phyloP scores from a whole-genome alignment of 2,113 vertebrate genomes.

The Macrotus californicus region DNA sequence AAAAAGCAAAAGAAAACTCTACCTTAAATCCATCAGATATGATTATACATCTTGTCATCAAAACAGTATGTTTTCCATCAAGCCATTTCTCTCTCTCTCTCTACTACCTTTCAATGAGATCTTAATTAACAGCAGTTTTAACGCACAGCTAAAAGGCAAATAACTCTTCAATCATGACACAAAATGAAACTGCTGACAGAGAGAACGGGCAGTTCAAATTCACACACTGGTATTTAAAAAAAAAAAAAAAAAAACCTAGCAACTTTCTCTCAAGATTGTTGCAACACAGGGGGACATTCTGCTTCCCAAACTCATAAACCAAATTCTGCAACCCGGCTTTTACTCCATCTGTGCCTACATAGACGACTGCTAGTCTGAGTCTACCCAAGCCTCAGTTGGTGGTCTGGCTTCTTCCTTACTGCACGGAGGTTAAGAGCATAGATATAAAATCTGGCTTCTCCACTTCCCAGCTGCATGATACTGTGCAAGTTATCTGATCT shows the following conservation, averaged over 20 bases:
- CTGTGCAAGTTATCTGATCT: not conserved
- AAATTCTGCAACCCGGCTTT: not conserved
- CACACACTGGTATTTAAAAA: constrained; percentile 2
- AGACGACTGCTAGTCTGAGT: not conserved
- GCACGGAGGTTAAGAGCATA: not conserved
- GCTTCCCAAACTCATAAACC: not conserved
- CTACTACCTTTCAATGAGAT: not conserved
- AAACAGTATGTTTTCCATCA: not conserved
- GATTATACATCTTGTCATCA: not conserved
- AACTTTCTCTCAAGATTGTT: not conserved
- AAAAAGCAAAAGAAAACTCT: not conserved
- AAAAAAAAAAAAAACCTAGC: not conserved
- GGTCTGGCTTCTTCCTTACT: not conserved
- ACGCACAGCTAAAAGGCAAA: not conserved
- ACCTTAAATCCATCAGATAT: not conserved
- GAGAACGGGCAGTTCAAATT: constrained; percentile 35
- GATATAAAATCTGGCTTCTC: not conserved
- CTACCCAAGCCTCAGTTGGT: not conserved
- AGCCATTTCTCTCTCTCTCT: not conserved
- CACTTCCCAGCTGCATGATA: not conserved
- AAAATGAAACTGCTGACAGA: constrained; percentile 59
- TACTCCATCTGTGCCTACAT: not conserved
- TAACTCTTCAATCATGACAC: constrained; percentile 50
- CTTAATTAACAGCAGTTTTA: constrained; percentile 44
- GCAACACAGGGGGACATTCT: not conserved